Evolutionary conservation across 2,888 invertebrate genomes (phyloP), one percentile per base, ranked within the genome.

Genomic region (Pseudococcus viburni): DNA sequence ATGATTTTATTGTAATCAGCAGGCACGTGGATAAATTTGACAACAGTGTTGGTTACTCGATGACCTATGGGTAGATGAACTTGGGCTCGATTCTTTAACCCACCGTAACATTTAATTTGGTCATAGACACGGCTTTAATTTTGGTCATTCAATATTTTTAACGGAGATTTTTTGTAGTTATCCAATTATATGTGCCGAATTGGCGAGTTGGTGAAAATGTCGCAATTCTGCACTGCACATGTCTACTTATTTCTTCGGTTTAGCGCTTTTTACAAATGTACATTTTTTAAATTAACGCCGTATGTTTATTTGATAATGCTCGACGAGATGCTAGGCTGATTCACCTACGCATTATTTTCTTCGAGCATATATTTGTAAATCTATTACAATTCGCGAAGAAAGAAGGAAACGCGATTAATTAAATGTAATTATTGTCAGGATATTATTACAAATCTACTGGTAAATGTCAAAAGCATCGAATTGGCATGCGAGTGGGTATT

Each of bases 41-140:
- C 64, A 64, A 64, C 64, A 64, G 7, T 64, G 64, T 64, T 64
- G 64, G 64, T 11, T 64, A 64, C 64, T 64, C 22, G 64, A 64
- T 64, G 64, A 64, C 64, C 64, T 64, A 64, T 42, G 42, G 11
- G 39, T 17, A 11, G 77, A 77, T 77, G 39, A 77, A 64, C 64
- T 64, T 64, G 64, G 64, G 64, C 64, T 64, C 77, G 77, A 77
- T 77, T 33, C 39, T 77, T 39, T 42, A 17, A 77, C 39, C 33
- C 39, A 77, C n/a, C 39, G 77, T 77, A 42, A 33, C 77, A 77
- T 39, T 77, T 39, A 39, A 77, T 77, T 77, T 77, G 77, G 77
- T 77, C 39, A 77, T 77, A 77, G 77, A 33, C 64, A 64, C 64
- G 64, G 64, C 64, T 19, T 59, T 64, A 64, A 64, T 64, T 64